Conservation (phyloP, 2,888 invertebrate genomes). For the Pharmacophagus antenor region DNA sequence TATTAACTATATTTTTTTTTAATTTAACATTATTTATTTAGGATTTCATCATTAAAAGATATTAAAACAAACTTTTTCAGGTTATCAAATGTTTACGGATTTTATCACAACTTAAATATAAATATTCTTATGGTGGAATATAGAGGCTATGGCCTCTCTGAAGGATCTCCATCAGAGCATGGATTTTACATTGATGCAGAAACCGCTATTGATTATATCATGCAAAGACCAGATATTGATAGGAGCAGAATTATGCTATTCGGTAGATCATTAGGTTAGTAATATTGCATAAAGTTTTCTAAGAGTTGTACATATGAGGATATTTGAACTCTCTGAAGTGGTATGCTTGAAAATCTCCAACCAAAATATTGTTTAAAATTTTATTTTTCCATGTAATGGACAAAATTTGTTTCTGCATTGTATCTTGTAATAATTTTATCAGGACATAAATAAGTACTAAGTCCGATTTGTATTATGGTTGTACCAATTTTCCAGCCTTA, state of each 20-base stretch:
- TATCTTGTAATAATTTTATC: no score
- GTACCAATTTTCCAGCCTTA: no score
- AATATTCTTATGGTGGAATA: conserved; percentile 97
- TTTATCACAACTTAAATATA: conserved; percentile 89
- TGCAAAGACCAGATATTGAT: conserved; percentile 91
- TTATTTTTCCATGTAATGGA: no score
- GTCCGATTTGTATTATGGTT: no score
- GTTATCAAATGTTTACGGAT: conserved; percentile 91
- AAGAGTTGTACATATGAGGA: not conserved
- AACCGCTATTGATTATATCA: conserved; percentile 91
- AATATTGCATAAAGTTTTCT: not conserved
- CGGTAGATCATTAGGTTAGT: conserved; percentile 90
- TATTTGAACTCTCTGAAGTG: not conserved
- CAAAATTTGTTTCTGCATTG: no score
- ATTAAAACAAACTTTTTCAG: conserved; percentile 61
- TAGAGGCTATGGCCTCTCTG: conserved; percentile 95
- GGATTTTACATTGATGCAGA: conserved; percentile 94
- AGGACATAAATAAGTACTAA: no score
- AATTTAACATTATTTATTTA: no score
- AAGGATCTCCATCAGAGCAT: conserved; percentile 92
- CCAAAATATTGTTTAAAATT: no score
- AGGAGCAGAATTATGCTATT: conserved; percentile 92
- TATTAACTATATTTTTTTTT: no score
- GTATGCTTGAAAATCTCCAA: no score
- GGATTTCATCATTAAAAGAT: not conserved